phyloP scores from a whole-genome alignment of 2,888 invertebrate species.

The Platypus cylindrus region DNA sequence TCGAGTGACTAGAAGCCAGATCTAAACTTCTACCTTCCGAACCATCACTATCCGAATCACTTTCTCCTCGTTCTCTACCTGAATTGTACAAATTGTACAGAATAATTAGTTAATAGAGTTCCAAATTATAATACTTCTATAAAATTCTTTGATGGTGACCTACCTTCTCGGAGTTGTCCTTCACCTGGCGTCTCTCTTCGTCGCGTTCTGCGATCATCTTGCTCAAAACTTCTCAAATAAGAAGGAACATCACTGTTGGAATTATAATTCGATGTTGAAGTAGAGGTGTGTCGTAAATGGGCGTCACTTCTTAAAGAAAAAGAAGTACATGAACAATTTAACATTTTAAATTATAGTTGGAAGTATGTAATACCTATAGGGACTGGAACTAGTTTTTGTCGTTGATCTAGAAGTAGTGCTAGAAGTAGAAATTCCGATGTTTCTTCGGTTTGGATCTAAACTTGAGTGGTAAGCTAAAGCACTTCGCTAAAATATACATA shows the following conservation, averaged over 20 bases:
- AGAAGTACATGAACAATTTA: neutral
- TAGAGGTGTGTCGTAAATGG: constrained; percentile 70
- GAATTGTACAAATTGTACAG: neutral
- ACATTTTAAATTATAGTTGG: neutral
- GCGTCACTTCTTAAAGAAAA: constrained; percentile 58
- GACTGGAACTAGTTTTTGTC: constrained; percentile 87
- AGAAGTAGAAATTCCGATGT: constrained; percentile 87
- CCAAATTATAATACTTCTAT: neutral
- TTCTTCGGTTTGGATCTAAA: constrained; percentile 50
- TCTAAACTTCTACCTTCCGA: constrained; percentile 67
- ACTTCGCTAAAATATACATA: constrained; percentile 44
- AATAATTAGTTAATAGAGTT: neutral
- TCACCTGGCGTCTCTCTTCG: constrained; percentile 25
- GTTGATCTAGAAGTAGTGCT: constrained; percentile 91
- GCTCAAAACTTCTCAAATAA: constrained; percentile 52
- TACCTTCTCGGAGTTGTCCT: constrained; percentile 25
- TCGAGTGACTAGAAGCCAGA: constrained; percentile 89
- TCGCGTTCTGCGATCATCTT: constrained; percentile 31
- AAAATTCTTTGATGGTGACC: neutral
- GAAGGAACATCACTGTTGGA: constrained; percentile 67
- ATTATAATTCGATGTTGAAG: constrained; percentile 80
- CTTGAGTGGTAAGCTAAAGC: constrained; percentile 69
- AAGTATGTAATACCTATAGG: constrained; percentile 61
- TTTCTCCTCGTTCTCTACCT: constrained; percentile 31
- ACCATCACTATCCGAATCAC: constrained; percentile 67